Conservation (phyloP, 2,797 vertebrate genomes). For the Oryzias sinensis region DNA sequence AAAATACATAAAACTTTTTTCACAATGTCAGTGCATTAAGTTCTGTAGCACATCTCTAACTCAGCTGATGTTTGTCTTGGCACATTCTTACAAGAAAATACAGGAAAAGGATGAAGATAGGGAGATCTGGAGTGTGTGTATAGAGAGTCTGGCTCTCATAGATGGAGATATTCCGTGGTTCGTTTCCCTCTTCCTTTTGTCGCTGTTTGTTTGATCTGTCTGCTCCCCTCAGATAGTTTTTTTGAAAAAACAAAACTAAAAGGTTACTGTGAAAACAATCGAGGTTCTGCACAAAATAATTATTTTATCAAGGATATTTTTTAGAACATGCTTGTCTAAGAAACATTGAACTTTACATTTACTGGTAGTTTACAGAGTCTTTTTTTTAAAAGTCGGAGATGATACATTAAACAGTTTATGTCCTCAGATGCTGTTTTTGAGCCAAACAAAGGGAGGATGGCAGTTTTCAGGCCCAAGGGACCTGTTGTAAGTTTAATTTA, state of each 20-base stretch:
- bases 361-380: not conserved
- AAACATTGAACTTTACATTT: no score
- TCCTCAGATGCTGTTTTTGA: constrained; percentile 5
- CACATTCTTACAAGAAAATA: constrained; percentile 34
- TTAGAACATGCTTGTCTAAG: no score
- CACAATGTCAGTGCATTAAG: not conserved
- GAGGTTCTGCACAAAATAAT: constrained; percentile 22
- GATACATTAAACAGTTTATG: constrained; percentile 8
- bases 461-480: constrained; percentile 13
- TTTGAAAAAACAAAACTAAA: constrained; percentile 33
- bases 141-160: constrained; percentile 80
- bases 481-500: constrained; percentile 29
- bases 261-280: constrained; percentile 49
- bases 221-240: constrained; percentile 39
- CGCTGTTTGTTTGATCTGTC: constrained; percentile 64
- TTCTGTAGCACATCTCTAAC: constrained; percentile 20
- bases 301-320: constrained; percentile 30
- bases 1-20: not conserved
- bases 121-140: constrained; percentile 74
- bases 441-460: constrained; percentile 7
- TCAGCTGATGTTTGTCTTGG: constrained; percentile 58
- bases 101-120: constrained; percentile 54
- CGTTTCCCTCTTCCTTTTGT: constrained; percentile 60
- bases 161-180: constrained; percentile 58
- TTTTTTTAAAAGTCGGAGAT: constrained; percentile 20